Evolutionary conservation across 2,888 invertebrate genomes (phyloP).

Genomic region (Kuschelorhynchus macadamiae): DNA sequence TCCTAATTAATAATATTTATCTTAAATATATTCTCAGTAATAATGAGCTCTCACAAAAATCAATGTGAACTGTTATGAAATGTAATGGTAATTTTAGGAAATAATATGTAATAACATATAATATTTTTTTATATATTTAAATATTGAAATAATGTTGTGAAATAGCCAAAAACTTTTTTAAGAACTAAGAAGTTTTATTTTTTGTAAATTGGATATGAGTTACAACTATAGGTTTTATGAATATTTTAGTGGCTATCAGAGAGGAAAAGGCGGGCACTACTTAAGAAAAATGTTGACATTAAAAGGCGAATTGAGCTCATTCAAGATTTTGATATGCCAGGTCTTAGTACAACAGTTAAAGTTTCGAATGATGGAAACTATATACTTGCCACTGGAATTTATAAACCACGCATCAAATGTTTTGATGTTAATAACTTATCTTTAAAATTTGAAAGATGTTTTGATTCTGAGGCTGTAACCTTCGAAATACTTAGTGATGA

Average conservation of each 20-base stretch:
- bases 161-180: too few species aligned
- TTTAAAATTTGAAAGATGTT: conserved; percentile 97
- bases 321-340: conserved; percentile 99
- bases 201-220: too few species aligned
- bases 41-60: too few species aligned
- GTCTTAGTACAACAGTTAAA: conserved; percentile 86
- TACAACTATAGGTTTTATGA: too few species aligned
- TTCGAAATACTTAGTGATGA: conserved; percentile 95
- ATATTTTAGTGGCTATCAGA: conserved; percentile 84
- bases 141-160: too few species aligned
- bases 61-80: too few species aligned
- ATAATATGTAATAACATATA: too few species aligned
- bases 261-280: conserved; percentile 82
- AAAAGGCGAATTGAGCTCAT: conserved; percentile 94
- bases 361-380: conserved; percentile 94
- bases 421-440: conserved; percentile 97
- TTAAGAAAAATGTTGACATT: conserved; percentile 92
- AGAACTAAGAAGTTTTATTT: too few species aligned
- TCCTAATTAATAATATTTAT: too few species aligned
- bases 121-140: too few species aligned
- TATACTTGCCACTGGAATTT: conserved; percentile 92
- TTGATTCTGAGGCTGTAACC: conserved; percentile 96
- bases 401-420: conserved; percentile 96
- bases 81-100: too few species aligned
- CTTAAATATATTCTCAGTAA: too few species aligned